Conservation (phyloP, 1,140 invertebrate species). For the Neuroterus valhalla region DNA sequence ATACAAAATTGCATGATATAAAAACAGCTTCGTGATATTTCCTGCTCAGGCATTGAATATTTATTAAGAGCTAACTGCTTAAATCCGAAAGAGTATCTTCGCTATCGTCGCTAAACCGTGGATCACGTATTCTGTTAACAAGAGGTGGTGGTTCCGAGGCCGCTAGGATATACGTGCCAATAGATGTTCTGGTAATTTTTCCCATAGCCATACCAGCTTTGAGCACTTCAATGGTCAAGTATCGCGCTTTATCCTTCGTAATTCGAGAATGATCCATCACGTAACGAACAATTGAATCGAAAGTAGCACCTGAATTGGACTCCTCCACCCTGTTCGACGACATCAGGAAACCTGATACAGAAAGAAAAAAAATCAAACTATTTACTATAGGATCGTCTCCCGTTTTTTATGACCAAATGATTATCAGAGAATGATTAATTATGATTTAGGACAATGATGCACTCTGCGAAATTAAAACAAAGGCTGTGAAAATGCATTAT, state of each 20-base stretch:
- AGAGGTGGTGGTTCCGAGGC: conserved; percentile 45
- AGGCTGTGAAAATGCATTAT: too few species aligned
- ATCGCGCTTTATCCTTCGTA: conserved; percentile 54
- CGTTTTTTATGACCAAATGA: too few species aligned
- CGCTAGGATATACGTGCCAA: conserved; percentile 55
- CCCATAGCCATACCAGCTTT: conserved; percentile 57
- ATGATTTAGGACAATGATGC: too few species aligned
- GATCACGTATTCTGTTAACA: conserved; percentile 53
- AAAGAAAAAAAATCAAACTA: background rate
- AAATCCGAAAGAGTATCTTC: conserved; percentile 13
- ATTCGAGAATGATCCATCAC: conserved; percentile 59
- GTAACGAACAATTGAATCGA: conserved; percentile 64
- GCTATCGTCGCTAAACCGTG: conserved; percentile 54
- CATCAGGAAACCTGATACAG: background rate
- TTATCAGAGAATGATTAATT: too few species aligned
- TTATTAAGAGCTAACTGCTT: background rate
- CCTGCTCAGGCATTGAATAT: background rate
- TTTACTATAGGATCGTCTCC: too few species aligned
- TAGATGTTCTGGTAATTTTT: conserved; percentile 61
- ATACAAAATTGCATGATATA: too few species aligned
- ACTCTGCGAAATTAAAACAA: too few species aligned
- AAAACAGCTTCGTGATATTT: too few species aligned
- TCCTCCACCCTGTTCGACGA: background rate
- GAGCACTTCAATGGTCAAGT: conserved; percentile 62
- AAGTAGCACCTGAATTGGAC: conserved; percentile 54